A percentile compares a stretch with the other conserved stretches of the same genome.
phyloP scores from a whole-genome alignment of 2,888 invertebrate genomes.

The Oscheius onirici region DNA sequence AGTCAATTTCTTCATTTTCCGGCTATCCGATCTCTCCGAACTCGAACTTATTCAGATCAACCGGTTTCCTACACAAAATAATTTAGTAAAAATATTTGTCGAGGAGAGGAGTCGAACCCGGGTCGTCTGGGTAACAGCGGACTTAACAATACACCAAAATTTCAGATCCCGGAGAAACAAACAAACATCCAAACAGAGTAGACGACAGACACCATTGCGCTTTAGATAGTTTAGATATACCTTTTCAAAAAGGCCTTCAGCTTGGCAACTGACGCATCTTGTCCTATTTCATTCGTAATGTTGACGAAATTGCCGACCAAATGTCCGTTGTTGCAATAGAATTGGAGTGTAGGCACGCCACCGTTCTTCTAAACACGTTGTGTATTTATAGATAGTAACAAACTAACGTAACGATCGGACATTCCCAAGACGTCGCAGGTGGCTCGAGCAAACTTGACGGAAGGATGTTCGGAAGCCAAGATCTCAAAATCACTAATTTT shows the following conservation, averaged over 20 bases:
- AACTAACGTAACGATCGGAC: slow-evolving; percentile 47
- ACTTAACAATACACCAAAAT: too few relatives aligned
- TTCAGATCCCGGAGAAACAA: too few relatives aligned
- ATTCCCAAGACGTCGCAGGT: slow-evolving; percentile 47
- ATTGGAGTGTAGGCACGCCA: slow-evolving; percentile 64
- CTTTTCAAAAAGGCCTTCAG: slow-evolving; percentile 47
- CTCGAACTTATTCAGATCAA: too few relatives aligned
- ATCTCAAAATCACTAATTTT: slow-evolving; percentile 37
- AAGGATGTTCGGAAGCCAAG: slow-evolving; percentile 42
- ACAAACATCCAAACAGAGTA: too few relatives aligned
- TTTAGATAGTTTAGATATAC: too few relatives aligned
- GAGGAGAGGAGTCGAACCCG: too few relatives aligned
- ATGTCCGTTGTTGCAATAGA: slow-evolving; percentile 55
- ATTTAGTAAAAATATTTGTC: too few relatives aligned
- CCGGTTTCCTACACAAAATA: background rate
- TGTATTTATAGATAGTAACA: background rate
- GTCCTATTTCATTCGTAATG: slow-evolving; percentile 48
- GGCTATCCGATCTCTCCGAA: too few relatives aligned
- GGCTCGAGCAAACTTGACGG: slow-evolving; percentile 45
- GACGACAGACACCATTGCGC: too few relatives aligned
- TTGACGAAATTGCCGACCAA: slow-evolving; percentile 66
- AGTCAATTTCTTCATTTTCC: too few relatives aligned
- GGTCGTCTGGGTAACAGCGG: too few relatives aligned
- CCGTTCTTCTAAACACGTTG: slow-evolving; percentile 42
- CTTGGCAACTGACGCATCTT: slow-evolving; percentile 52